Conservation (phyloP, 2,888 invertebrate species). For the Lissonota sp. region DNA sequence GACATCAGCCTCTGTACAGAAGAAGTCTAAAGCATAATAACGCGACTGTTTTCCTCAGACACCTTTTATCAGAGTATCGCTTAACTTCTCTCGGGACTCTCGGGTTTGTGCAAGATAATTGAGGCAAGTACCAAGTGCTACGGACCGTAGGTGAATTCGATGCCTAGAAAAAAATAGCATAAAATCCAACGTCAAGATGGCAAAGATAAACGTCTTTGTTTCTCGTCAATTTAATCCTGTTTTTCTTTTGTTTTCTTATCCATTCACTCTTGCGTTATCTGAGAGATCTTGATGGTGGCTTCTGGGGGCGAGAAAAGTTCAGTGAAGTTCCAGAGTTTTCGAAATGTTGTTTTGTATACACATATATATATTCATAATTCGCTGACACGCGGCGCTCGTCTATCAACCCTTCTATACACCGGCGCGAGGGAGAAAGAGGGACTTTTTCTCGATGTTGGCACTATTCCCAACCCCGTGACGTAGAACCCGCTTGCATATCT, state of each 20-base stretch:
- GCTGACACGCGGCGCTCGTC: constrained; percentile 8
- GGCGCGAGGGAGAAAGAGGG: neutral
- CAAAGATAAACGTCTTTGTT: constrained; percentile 8
- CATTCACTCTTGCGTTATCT: constrained; percentile 23
- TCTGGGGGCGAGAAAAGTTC: neutral
- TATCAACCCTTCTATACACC: neutral
- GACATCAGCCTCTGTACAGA: neutral
- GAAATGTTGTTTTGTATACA: neutral
- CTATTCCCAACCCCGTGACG: neutral
- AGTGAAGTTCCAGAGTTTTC: neutral
- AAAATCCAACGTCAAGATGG: constrained; percentile 21
- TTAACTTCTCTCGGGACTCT: neutral
- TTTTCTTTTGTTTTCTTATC: constrained; percentile 3
- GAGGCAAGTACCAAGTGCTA: constrained; percentile 9
- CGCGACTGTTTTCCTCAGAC: neutral
- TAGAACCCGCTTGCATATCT: constrained; percentile 30
- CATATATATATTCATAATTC: constrained; percentile 33
- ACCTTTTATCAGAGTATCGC: neutral
- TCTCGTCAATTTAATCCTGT: neutral
- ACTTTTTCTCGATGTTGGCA: constrained; percentile 21
- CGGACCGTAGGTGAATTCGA: neutral
- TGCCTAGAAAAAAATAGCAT: constrained; percentile 17
- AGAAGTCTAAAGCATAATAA: neutral
- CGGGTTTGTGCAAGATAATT: constrained; percentile 13
- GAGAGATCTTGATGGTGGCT: constrained; percentile 31